These are phyloP conservation scores for Heliothis peltigera DNA, from an alignment of 2,888 invertebrate species.

Conservation along the genomic window DNA sequence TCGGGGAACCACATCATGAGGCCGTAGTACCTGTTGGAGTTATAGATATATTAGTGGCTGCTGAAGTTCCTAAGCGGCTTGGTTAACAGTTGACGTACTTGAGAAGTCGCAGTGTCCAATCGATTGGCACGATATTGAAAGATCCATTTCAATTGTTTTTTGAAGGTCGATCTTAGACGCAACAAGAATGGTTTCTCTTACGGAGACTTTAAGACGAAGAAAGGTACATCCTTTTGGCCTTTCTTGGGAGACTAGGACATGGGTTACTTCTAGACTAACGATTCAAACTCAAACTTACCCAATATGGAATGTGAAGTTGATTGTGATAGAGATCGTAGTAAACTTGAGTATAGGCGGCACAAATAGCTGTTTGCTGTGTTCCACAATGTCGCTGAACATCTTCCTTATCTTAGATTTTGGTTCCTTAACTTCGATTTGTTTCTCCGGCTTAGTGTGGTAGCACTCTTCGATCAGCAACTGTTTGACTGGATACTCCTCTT, in stretches of 20 bases:
- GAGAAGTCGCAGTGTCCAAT: no score
- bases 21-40: slow-evolving; percentile 94
- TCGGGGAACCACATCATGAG: slow-evolving; percentile 99
- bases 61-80: no score
- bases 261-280: no score
- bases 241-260: no score
- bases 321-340: slow-evolving; percentile 95
- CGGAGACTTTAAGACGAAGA: no score
- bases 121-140: no score
- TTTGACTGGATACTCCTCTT: slow-evolving; percentile 94
- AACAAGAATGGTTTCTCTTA: no score
- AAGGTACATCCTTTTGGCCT: no score
- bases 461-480: slow-evolving; percentile 91
- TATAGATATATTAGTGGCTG: no score
- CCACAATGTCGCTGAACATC: slow-evolving; percentile 94
- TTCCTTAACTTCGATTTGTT: slow-evolving; percentile 90
- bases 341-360: slow-evolving; percentile 95
- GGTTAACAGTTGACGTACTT: no score
- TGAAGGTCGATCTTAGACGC: no score
- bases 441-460: slow-evolving; percentile 86
- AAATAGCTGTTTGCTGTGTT: slow-evolving; percentile 95
- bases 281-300: slow-evolving; percentile 89
- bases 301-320: slow-evolving; percentile 98
- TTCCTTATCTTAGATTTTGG: slow-evolving; percentile 92
- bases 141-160: no score